Evolutionary conservation across 2,797 vertebrate genomes (phyloP), one percentile per base, ranked within the genome.

Genomic region (Alcedo quadribrachys): DNA sequence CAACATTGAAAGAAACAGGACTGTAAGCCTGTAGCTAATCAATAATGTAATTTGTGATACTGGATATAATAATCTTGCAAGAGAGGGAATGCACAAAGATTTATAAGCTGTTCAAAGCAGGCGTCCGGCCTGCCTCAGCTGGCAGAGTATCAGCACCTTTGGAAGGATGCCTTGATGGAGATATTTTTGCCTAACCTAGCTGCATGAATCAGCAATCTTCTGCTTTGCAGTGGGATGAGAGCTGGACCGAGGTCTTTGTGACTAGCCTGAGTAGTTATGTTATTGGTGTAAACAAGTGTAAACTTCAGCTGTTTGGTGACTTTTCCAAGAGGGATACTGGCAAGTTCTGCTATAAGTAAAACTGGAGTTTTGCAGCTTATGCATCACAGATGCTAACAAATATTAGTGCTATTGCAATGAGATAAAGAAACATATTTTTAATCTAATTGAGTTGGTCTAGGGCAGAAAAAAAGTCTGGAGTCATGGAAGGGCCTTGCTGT

Each of bases 231-330:
- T 24, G 53, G 30, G 15, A 4, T 54, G 61, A 45, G 60, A 42
- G 53, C 62, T 68, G 91, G 53, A 48, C 61, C 0, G 1, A 11
- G 25, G 20, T 85, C 79, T 60, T 8, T 19, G 48, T 24, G 40
- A 55, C 60, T 55, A 16, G 30, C 24, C 54, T 22, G 30, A 63
- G 69, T 14, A 43, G 16, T 87, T 91, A 1, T 33, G 90, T 92
- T 91, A 62, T 83, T 91, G 90, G 78, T 40, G 88, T 89, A 89
- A 85, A 87, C 73, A 32, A 62, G 55, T 21, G 65, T 85, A 91
- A 94, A 91, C 92, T 62, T 73, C 85, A 93, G 76, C 95, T 92
- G 85, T 69, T 58, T 3, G 14, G n/a, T 69, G 90, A 55, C 51
- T 43, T 80, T 85, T 55, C 79, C 81, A 82, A 66, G 60, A 37